Percentiles rank a stretch among this genome's conserved stretches.
phyloP scores from a whole-genome alignment of 2,888 invertebrate genomes.

The Stenchaetothrips biformis region DNA sequence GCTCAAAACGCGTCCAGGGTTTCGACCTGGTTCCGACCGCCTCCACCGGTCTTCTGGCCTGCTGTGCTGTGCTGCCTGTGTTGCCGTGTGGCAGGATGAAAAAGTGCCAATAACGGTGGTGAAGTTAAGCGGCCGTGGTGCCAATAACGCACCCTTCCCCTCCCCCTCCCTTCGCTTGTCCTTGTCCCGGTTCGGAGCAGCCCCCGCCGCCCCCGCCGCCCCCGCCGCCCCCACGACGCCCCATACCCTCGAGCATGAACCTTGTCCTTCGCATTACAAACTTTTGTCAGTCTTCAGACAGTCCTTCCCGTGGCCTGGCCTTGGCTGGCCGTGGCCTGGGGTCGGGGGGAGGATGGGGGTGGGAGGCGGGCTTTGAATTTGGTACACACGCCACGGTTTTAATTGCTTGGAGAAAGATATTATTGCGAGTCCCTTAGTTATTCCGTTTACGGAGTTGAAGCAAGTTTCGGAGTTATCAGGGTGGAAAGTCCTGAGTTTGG shows the following conservation, averaged over 20 bases:
- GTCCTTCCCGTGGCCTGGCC: too few relatives aligned
- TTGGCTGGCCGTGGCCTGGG: too few relatives aligned
- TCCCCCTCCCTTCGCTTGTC: background rate
- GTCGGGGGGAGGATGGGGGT: too few relatives aligned
- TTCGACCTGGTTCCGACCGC: too few relatives aligned
- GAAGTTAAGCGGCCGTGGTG: background rate
- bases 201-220: background rate
- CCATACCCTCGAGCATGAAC: background rate
- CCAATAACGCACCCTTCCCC: background rate
- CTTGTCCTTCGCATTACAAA: slow-evolving; percentile 6
- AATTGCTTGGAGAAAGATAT: too few relatives aligned
- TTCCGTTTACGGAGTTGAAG: too few relatives aligned
- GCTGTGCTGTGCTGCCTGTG: background rate
- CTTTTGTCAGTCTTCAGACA: background rate
- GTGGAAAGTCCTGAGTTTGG: too few relatives aligned
- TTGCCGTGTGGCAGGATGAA: background rate
- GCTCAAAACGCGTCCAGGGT: too few relatives aligned
- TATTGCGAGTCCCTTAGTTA: too few relatives aligned
- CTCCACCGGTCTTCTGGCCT: background rate
- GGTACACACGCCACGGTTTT: too few relatives aligned
- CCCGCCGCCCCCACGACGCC: background rate
- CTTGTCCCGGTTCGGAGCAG: background rate
- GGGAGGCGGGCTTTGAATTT: too few relatives aligned
- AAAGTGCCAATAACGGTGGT: slow-evolving; percentile 19
- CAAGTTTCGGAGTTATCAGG: too few relatives aligned